Evolutionary conservation across 2,113 vertebrate species (phyloP), one percentile per base, ranked within the genome.

Genomic region (Rattus norvegicus): DNA sequence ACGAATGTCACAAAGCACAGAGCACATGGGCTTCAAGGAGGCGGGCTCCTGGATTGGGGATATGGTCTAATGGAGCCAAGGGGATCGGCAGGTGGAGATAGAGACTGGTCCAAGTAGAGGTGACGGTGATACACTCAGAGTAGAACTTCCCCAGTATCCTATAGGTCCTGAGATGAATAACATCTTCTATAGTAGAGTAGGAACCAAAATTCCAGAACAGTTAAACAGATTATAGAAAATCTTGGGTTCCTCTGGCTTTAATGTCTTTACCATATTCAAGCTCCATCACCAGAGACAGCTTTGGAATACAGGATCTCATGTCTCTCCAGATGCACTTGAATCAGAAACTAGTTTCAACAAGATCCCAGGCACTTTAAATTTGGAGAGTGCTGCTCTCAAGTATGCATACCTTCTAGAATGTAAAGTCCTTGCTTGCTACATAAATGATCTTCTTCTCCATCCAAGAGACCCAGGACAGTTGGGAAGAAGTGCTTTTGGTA

Each of bases 81-180:
- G 24, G 7, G 26, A 88, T 0, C 0, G 6, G 33, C 36, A 49
- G n/a, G 5, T 36, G 3, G 59, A 56, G 4, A 36, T 2, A 11
- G 19, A 84, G 26, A 5, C 9, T 2, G 2, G 30, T 3, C 17
- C n/a, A 19, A n/a, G 36, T 4, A 6, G 20, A 49, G 1, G 33
- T 2, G 36, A 17, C 33, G 0, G 22, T 20, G 36, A 10, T 2
- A 2, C 33, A 47, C 1, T 1, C 56, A 56, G 49, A 7, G 26
- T 20, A 4, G 76, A 85, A 43, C 17, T 84, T 59, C 8, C 30
- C 22, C 24, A 5, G 36, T 90, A 52, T 12, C n/a, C 72, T 70
- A 36, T n/a, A 84, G 73, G 56, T 24, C 39, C 1, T 22, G 36
- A 16, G 33, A 91, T n/a, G n/a, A 59, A 36, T 20, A 4, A 0